phyloP scores from a whole-genome alignment of 1,140 invertebrate species.

The Ladona fulva region DNA sequence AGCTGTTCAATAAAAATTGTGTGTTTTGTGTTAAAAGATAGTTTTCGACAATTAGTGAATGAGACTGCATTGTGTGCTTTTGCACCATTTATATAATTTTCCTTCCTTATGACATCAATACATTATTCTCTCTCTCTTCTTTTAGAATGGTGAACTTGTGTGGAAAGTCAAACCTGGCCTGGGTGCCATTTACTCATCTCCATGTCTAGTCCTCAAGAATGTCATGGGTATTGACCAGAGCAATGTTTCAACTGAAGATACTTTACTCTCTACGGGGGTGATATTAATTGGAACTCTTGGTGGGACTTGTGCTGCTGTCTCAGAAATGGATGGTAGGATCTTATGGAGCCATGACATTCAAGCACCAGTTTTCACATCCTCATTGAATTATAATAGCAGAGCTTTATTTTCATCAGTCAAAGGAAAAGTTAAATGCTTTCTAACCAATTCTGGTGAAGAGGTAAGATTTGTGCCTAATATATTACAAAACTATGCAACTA shows the following conservation, averaged over 20 bases:
- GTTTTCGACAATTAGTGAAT: too few relatives aligned
- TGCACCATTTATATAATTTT: too few relatives aligned
- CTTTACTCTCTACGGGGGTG: not conserved
- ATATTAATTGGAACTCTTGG: conserved; percentile 39
- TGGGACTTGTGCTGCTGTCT: conserved; percentile 44
- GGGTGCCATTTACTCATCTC: conserved; percentile 51
- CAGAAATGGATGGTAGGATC: conserved; percentile 35
- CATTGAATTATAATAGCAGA: conserved; percentile 38
- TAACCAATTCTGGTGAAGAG: conserved; percentile 33
- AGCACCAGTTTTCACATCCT: conserved; percentile 55
- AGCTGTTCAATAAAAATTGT: too few relatives aligned
- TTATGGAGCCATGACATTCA: conserved; percentile 42
- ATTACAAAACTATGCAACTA: too few relatives aligned
- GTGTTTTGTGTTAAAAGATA: too few relatives aligned
- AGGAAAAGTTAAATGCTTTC: conserved; percentile 43
- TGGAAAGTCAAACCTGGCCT: conserved; percentile 39
- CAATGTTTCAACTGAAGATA: conserved; percentile 29
- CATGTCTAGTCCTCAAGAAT: conserved; percentile 27
- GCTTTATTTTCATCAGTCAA: conserved; percentile 47
- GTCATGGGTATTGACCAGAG: not conserved
- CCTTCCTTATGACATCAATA: too few relatives aligned
- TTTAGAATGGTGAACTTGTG: conserved; percentile 34
- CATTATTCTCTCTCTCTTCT: conserved; percentile 21
- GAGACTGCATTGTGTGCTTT: too few relatives aligned
- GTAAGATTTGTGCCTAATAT: conserved; percentile 32